Conservation (phyloP, 2,797 vertebrate genomes). For the Eidolon dupreanum region DNA sequence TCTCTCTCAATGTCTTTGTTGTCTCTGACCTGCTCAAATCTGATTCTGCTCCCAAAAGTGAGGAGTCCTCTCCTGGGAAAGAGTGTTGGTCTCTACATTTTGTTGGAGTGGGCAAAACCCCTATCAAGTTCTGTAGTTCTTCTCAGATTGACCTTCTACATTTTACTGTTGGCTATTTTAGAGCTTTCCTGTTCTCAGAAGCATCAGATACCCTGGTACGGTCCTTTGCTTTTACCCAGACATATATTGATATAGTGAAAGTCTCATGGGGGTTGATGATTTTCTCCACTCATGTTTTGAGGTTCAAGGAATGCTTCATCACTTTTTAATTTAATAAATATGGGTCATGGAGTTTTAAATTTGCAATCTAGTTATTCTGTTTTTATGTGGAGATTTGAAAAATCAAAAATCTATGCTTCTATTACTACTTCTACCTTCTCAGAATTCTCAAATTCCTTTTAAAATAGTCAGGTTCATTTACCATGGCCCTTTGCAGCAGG, state of each 20-base stretch:
- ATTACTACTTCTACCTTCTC: not conserved
- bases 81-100: not conserved
- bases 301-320: not conserved
- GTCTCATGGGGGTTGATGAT: not conserved
- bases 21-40: not conserved
- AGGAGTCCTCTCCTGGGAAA: not conserved
- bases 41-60: not conserved
- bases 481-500: not conserved
- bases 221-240: not conserved
- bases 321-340: conserved; percentile 4
- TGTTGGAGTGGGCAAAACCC: not conserved
- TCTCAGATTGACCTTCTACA: not conserved
- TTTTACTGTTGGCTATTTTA: not conserved
- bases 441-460: conserved; percentile 42
- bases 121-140: not conserved
- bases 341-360: conserved; percentile 3
- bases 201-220: not conserved
- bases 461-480: not conserved
- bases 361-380: not conserved
- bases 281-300: not conserved
- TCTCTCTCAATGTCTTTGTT: not conserved
- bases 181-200: not conserved
- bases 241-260: not conserved
- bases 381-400: conserved; percentile 24
- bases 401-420: not conserved